A percentile compares a stretch with the other conserved stretches of the same genome.
Conservation (phyloP, 2,888 invertebrate species). For the Mesorhabditis sp. region DNA sequence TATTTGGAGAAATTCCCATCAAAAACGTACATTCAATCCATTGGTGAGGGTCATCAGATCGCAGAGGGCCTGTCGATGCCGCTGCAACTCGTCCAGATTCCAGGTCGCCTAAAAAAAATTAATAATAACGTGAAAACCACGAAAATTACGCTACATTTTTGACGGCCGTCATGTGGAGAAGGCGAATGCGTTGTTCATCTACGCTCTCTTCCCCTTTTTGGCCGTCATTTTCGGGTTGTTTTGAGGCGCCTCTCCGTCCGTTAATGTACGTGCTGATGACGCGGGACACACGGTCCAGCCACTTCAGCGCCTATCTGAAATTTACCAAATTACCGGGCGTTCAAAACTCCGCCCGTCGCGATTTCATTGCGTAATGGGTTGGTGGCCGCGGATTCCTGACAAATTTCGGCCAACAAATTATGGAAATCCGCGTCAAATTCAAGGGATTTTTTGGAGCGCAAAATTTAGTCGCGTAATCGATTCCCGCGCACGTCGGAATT, state of each 20-base stretch:
- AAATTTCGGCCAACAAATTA: no score
- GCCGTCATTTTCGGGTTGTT: no score
- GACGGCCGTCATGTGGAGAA: conserved; percentile 22
- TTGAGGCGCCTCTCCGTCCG: not conserved
- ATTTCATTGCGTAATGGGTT: no score
- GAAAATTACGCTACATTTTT: not conserved
- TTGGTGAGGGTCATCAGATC: conserved; percentile 46
- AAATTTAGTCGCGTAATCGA: no score
- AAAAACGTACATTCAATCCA: conserved; percentile 35
- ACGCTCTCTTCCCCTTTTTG: conserved; percentile 15
- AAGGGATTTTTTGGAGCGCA: no score
- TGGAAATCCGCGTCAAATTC: no score
- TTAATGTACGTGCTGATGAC: conserved; percentile 37
- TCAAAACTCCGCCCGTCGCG: no score
- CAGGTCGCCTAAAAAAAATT: conserved; percentile 31
- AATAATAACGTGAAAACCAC: not conserved
- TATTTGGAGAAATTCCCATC: no score
- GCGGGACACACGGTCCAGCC: conserved; percentile 42
- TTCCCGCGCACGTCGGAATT: no score
- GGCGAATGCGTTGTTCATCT: conserved; percentile 46
- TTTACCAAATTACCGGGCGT: no score
- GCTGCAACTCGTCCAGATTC: conserved; percentile 46
- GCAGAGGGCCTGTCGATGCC: conserved; percentile 51
- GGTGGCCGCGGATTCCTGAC: no score
- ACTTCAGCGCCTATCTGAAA: conserved; percentile 46